phyloP scores from a whole-genome alignment of 2,797 vertebrate genomes.

The Sylvilagus floridanus region DNA sequence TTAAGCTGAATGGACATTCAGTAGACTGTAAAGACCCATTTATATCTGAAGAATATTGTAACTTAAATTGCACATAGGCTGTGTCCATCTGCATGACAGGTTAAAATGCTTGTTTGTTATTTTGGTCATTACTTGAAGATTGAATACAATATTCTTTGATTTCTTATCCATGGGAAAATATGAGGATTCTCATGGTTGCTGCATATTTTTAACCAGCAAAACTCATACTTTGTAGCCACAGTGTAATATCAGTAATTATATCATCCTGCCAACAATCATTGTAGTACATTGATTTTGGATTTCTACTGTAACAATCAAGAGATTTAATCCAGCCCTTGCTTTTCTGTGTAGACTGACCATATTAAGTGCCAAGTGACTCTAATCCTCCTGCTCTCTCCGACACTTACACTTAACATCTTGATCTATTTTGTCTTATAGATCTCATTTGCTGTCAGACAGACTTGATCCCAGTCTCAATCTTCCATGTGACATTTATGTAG shows the following conservation, averaged over 20 bases:
- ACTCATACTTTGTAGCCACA: neutral
- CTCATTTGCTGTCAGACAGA: neutral
- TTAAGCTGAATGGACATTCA: neutral
- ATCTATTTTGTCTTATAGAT: neutral
- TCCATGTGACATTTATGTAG: neutral
- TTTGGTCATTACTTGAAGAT: neutral
- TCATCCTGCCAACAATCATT: neutral
- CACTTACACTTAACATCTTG: accelerated
- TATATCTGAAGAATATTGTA: neutral
- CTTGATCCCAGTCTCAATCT: neutral
- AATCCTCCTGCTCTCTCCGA: neutral
- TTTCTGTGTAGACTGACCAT: neutral
- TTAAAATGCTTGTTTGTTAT: neutral
- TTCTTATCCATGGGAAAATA: neutral
- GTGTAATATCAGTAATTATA: neutral
- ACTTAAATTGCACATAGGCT: neutral
- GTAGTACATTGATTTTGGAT: neutral
- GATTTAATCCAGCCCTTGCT: neutral
- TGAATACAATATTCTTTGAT: neutral
- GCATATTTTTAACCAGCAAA: neutral
- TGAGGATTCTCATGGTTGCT: neutral
- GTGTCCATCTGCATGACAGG: neutral
- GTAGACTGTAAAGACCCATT: neutral
- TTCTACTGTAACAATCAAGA: neutral
- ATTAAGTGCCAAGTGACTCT: accelerated